Evolutionary conservation across 2,113 vertebrate species (phyloP).

Genomic region (Gymnorhina tibicen): DNA sequence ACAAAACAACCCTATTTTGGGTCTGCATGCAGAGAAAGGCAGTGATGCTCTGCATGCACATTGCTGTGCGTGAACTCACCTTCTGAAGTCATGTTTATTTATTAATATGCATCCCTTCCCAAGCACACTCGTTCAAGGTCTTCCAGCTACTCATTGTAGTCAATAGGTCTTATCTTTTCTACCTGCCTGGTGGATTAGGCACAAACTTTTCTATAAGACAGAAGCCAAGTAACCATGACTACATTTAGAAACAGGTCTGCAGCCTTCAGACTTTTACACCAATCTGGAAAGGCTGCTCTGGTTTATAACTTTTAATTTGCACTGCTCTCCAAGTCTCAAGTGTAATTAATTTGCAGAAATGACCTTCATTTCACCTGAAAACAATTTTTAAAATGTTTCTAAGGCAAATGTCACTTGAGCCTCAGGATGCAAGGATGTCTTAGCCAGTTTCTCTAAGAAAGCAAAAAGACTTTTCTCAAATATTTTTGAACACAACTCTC

Average conservation of each 20-base stretch:
- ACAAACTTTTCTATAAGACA: not conserved
- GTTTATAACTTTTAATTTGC: not conserved
- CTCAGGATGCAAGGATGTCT: not conserved
- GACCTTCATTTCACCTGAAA: not conserved
- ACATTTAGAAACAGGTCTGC: not conserved
- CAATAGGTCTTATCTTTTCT: slow-evolving; percentile 10
- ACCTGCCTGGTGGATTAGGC: not conserved
- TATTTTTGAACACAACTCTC: not conserved
- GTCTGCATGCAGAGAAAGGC: not conserved
- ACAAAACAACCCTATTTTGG: not conserved
- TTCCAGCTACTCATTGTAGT: not conserved
- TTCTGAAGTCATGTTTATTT: not conserved
- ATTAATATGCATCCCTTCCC: not conserved
- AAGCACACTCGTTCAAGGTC: not conserved
- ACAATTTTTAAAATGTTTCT: not conserved
- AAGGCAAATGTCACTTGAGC: not conserved
- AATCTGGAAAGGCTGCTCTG: not conserved
- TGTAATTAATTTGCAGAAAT: slow-evolving; percentile 16
- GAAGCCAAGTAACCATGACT: slow-evolving; percentile 27
- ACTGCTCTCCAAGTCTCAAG: not conserved
- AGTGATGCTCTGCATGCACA: not conserved
- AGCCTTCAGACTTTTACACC: not conserved
- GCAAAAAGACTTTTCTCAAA: not conserved
- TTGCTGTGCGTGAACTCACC: not conserved
- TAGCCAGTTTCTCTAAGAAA: not conserved